These are phyloP conservation scores for Eristalis intricaria DNA, from an alignment of 2,888 invertebrate genomes.

Conservation along the genomic window DNA sequence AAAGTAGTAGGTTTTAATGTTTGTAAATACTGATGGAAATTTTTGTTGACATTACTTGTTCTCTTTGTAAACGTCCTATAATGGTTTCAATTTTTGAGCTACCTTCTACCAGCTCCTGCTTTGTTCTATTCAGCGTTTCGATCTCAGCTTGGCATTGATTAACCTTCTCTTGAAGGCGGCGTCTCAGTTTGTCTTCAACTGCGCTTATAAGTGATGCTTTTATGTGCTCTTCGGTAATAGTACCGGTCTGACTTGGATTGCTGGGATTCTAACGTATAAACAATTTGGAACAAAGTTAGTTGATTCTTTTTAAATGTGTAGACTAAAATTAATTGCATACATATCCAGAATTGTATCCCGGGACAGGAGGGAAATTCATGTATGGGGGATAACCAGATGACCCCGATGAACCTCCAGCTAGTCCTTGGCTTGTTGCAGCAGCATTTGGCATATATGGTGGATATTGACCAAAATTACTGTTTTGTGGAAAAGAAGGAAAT, in stretches of 20 bases:
- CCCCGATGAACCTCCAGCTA: conserved; percentile 74
- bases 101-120: conserved; percentile 92
- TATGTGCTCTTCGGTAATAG: conserved; percentile 98
- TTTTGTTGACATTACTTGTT: conserved; percentile 82
- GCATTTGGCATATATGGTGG: conserved; percentile 78
- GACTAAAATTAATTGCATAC: conserved; percentile 73
- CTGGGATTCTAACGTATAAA: conserved; percentile 75
- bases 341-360: conserved; percentile 77
- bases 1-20: conserved; percentile 30
- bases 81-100: conserved; percentile 91
- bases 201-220: conserved; percentile 96
- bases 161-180: conserved; percentile 93
- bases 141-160: conserved; percentile 95
- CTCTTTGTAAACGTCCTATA: conserved; percentile 88
- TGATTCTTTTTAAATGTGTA: background rate
- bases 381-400: conserved; percentile 83
- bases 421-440: conserved; percentile 74
- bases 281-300: background rate
- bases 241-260: conserved; percentile 85
- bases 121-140: conserved; percentile 92
- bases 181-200: conserved; percentile 95
- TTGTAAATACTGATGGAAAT: background rate
- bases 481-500: conserved; percentile 80
- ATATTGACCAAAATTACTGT: conserved; percentile 79
- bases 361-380: conserved; percentile 79